These are phyloP conservation scores for Endotricha flammealis DNA, from an alignment of 2,888 invertebrate genomes.

Conservation along the genomic window DNA sequence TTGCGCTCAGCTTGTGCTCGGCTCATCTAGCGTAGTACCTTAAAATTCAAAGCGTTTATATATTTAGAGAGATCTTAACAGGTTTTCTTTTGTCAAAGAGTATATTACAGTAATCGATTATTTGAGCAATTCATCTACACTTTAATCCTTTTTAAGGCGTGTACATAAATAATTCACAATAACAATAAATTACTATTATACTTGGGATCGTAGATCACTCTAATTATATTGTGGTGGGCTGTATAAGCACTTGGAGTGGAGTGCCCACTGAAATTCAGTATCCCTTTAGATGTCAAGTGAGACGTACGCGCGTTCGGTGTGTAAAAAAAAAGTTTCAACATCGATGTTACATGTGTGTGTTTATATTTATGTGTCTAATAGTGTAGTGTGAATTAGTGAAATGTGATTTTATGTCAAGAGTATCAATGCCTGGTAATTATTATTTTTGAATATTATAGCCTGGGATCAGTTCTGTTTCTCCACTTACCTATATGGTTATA, in stretches of 20 bases:
- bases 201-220: conserved; percentile 7
- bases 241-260: too few species aligned
- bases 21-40: too few species aligned
- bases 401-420: conserved; percentile 27
- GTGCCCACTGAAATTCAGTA: conserved; percentile 4
- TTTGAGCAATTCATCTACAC: too few species aligned
- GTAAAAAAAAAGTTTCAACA: conserved; percentile 4
- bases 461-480: background rate
- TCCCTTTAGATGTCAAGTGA: conserved; percentile 2
- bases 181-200: conserved; percentile 7
- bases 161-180: too few species aligned
- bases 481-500: too few species aligned
- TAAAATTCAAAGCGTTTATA: too few species aligned
- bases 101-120: too few species aligned
- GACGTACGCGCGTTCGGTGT: background rate
- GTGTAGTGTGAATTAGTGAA: conserved; percentile 15
- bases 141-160: too few species aligned
- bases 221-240: conserved; percentile 3
- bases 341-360: conserved; percentile 1
- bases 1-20: too few species aligned
- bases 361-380: background rate
- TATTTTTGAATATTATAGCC: too few species aligned
- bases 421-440: conserved; percentile 39
- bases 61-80: too few species aligned
- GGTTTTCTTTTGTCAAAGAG: too few species aligned